Evolutionary conservation across 2,888 invertebrate species (phyloP).

Genomic region (Apocheima hispidaria): DNA sequence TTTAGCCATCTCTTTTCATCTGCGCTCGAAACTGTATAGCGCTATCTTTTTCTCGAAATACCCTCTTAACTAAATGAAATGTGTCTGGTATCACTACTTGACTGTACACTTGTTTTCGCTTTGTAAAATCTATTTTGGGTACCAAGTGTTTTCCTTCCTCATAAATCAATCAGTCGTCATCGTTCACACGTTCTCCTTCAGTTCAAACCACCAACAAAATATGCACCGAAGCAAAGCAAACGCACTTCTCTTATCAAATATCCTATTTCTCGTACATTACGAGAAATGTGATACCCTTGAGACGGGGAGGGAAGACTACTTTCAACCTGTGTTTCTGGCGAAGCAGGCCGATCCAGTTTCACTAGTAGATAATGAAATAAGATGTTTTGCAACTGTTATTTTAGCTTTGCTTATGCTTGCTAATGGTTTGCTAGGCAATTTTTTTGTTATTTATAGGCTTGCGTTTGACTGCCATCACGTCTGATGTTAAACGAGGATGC

Average conservation of each 20-base stretch:
- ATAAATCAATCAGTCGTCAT: slow-evolving; percentile 1
- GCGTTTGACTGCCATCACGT: too few species aligned
- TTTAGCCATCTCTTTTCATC: too few species aligned
- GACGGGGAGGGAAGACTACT: slow-evolving; percentile 1
- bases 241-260: slow-evolving; percentile 8
- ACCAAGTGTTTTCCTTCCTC: slow-evolving; percentile 3
- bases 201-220: not conserved
- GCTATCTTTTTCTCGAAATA: too few species aligned
- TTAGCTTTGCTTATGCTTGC: not conserved
- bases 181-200: not conserved
- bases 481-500: too few species aligned
- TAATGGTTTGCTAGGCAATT: too few species aligned
- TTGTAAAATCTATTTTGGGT: not conserved
- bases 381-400: not conserved
- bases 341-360: not conserved
- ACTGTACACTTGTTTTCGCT: not conserved
- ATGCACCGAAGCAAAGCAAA: not conserved
- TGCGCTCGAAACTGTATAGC: too few species aligned
- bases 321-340: not conserved
- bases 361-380: not conserved
- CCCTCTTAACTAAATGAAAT: too few species aligned
- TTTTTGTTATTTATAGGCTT: too few species aligned
- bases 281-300: slow-evolving; percentile 24
- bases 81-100: too few species aligned
- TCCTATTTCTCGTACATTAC: slow-evolving; percentile 4